phyloP scores from a whole-genome alignment of 2,888 invertebrate species.

The Himalopsyche kuldschensis region DNA sequence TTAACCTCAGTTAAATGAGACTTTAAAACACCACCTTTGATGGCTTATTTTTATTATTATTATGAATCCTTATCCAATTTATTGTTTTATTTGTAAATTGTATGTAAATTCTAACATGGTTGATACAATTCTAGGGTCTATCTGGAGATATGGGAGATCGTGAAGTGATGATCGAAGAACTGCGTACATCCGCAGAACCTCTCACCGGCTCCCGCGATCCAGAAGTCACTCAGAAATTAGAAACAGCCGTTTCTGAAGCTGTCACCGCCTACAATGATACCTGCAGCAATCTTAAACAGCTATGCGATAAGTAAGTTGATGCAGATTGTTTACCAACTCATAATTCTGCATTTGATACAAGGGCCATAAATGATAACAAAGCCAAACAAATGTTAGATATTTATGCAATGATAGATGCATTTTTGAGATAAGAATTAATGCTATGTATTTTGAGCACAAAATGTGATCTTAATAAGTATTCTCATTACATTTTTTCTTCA shows the following conservation, averaged over 20 bases:
- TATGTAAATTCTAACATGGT: not conserved
- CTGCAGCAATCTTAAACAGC: slow-evolving; percentile 72
- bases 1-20: no score
- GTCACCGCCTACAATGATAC: slow-evolving; percentile 80
- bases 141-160: slow-evolving; percentile 75
- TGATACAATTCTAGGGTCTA: slow-evolving; percentile 61
- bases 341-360: not conserved
- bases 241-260: slow-evolving; percentile 76
- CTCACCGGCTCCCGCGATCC: slow-evolving; percentile 70
- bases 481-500: no score
- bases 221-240: slow-evolving; percentile 71
- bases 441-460: no score
- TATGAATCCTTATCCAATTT: not conserved
- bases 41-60: not conserved
- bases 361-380: not conserved
- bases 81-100: not conserved
- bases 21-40: no score
- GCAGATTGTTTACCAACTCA: not conserved
- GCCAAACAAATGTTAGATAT: not conserved
- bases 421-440: not conserved
- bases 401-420: not conserved
- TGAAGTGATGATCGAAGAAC: slow-evolving; percentile 72
- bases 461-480: no score
- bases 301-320: slow-evolving; percentile 64
- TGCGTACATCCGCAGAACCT: slow-evolving; percentile 71